Base-by-base conservation (phyloP, 2,888 invertebrate genomes). In the Stenolophus ochropezus region DNA sequence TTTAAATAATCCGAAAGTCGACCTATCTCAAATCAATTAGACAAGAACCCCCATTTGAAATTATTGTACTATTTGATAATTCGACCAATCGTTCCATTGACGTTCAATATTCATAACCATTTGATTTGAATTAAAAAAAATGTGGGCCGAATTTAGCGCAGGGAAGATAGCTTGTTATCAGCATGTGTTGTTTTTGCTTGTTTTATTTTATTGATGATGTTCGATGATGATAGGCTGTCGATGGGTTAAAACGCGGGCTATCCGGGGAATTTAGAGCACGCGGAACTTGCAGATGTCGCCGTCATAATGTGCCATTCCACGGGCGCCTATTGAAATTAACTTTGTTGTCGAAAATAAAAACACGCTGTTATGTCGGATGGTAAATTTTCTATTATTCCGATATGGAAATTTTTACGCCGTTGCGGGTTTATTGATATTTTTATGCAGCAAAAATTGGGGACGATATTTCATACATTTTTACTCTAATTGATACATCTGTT, bases 361-460 rank as follows among this genome's bases (percentile, higher is more conserved):
- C 51, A 18, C 18, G 18, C 18, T 51, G 51, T 18, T 53, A 18
- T 53, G 14, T 14, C 11, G 2, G 51, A 16, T 51, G 16, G 16
- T 53, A 53, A 53, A 53, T 53, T 53, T 53, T 14, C 51, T 53
- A 53, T 53, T 53, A 53, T 53, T 53, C 51, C 6, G 20, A 53
- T 16, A 18, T 18, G 51, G 18, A 53, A 53, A 53, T 53, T 53
- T 51, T 53, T 53, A 53, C 16, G 51, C 6, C 6, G 16, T 53
- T 6, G 6, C 18, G 11, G 21, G 4, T 58, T 58, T 58, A 58
- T 20, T 21, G 23, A 58, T 11, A 58, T 23, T 58, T 58, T 23
- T 23, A 58, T 58, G 58, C 16, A 58, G 20, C n/a, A 23, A 58
- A 58, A 58, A 58, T 58, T 21, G n/a, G 21, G 58, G 23, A 18